Evolutionary conservation across 2,888 invertebrate genomes (phyloP), one percentile per base, ranked within the genome.

Genomic region (Cosmopolites sordidus): DNA sequence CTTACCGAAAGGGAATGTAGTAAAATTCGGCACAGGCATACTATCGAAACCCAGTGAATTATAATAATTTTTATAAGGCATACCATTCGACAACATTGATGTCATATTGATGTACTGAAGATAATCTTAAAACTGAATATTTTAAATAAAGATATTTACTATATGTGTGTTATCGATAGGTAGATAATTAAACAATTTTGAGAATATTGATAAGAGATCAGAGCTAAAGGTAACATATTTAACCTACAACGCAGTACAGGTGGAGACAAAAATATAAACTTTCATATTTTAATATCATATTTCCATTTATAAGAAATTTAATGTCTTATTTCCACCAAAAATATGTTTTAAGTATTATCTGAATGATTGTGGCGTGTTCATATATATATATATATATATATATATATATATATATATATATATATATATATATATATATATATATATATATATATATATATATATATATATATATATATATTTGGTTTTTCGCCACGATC

Each of bases 141-240:
- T 72, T 71, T 72, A 73, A 71, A 70, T 64, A 64, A 64, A 65
- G 62, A 65, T 69, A 68, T 71, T 71, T 68, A 69, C 69, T 70
- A 69, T 71, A 66, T 67, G 68, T 70, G 64, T 65, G 62, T 61
- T 60, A 69, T 65, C 66, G 62, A 69, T 66, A 67, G 69, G 71
- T 69, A 68, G 22, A 71, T 71, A 69, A 71, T 70, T 69, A 68
- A 62, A 65, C 62, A 62, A 62, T 64, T 64, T 66, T 63, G 61
- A 63, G 65, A 66, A 63, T 66, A 68, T 64, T 64, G 70, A 70
- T 70, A 70, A 69, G 67, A 54, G 51, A 50, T n/a, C n/a, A n/a
- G 8, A 44, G 44, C 40, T 33, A 38, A 39, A 54, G 49, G 51
- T 55, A 43, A n/a, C n/a, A n/a, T n/a, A n/a, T n/a, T n/a, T n/a